A percentile compares a stretch with the other conserved stretches of the same genome.
Conservation (phyloP, 2,113 vertebrate species). For the Heterochromis multidens region DNA sequence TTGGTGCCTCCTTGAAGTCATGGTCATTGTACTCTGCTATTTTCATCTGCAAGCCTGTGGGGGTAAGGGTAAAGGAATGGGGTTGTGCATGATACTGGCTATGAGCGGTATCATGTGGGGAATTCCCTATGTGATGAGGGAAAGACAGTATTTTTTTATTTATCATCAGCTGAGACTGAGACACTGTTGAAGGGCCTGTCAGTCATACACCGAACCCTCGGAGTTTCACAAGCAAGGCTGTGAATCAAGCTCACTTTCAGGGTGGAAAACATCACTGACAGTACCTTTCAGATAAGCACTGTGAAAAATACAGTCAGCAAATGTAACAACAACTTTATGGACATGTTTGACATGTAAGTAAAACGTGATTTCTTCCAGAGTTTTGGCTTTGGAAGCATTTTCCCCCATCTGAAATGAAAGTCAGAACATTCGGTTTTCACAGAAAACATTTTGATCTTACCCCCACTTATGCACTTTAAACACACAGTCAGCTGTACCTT, state of each 20-base stretch:
- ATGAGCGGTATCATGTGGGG: slow-evolving; percentile 72
- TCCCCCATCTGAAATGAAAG: neutral
- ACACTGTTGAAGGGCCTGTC: slow-evolving; percentile 51
- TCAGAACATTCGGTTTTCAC: neutral
- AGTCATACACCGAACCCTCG: slow-evolving; percentile 37
- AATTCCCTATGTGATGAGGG: slow-evolving; percentile 70
- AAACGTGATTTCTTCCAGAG: neutral
- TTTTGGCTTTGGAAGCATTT: slow-evolving; percentile 21
- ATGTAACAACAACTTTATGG: neutral
- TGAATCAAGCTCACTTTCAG: slow-evolving; percentile 20
- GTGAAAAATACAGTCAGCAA: rapidly evolving
- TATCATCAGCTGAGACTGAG: slow-evolving; percentile 19
- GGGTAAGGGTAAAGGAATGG: slow-evolving; percentile 68
- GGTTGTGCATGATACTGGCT: slow-evolving; percentile 69
- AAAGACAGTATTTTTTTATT: slow-evolving; percentile 61
- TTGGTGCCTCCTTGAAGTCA: slow-evolving; percentile 87
- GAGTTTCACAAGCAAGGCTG: neutral
- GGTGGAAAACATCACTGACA: slow-evolving; percentile 61
- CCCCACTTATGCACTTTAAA: too few relatives aligned
- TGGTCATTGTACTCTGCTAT: slow-evolving; percentile 85
- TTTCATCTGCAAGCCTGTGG: slow-evolving; percentile 84
- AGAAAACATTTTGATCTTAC: neutral
- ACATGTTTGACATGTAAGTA: neutral
- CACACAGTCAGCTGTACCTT: slow-evolving; percentile 76
- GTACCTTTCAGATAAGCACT: slow-evolving; percentile 44